Conservation (phyloP, 2,888 invertebrate species). For the Chymomyza procnemis region DNA sequence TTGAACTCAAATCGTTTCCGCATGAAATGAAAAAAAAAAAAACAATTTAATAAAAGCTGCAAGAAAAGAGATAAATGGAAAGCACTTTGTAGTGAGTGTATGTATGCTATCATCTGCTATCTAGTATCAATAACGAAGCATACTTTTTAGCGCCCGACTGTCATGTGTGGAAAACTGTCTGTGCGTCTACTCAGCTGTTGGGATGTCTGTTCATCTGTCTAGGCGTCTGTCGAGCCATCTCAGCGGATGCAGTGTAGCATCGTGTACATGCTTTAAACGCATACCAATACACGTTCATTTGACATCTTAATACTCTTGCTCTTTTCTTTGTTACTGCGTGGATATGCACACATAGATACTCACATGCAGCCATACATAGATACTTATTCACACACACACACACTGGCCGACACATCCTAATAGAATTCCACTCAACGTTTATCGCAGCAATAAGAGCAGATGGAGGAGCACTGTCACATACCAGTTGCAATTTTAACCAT, state of each 20-base stretch:
- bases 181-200: not conserved
- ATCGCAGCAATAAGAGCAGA: not conserved
- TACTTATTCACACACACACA: conserved; percentile 2
- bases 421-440: conserved; percentile 14
- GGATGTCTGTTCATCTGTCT: not conserved
- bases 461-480: not conserved
- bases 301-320: not conserved
- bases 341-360: not conserved
- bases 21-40: too few relatives aligned
- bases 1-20: too few relatives aligned
- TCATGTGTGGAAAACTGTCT: not conserved
- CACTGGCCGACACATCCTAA: conserved; percentile 31
- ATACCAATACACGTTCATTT: not conserved
- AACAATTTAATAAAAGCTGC: not conserved
- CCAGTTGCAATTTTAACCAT: not conserved
- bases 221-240: conserved; percentile 6
- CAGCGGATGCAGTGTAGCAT: conserved; percentile 25
- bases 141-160: not conserved
- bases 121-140: conserved; percentile 12
- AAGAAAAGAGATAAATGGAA: not conserved
- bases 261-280: not conserved
- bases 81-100: conserved; percentile 3
- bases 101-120: conserved; percentile 11
- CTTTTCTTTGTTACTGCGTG: not conserved
- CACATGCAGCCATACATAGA: not conserved